Conservation (phyloP, 2,797 vertebrate genomes). For the Hippopotamyrus pictus region DNA sequence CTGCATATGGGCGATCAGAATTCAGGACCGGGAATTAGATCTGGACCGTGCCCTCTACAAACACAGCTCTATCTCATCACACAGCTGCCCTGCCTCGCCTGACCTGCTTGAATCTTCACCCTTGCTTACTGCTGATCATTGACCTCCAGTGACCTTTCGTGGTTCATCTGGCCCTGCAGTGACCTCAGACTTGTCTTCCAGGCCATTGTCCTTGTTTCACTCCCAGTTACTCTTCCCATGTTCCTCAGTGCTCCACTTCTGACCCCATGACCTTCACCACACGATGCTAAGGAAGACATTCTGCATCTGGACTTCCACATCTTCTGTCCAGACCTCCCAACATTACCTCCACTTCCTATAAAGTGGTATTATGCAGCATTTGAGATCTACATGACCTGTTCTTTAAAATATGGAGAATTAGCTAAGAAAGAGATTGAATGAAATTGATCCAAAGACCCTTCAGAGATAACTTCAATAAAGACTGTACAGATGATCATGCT, state of each 20-base stretch:
- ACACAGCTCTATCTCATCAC: constrained; percentile 61
- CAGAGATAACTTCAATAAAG: background rate
- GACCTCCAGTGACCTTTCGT: background rate
- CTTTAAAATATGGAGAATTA: background rate
- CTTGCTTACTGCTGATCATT: background rate
- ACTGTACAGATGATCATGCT: background rate
- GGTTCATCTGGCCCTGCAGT: background rate
- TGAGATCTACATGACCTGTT: background rate
- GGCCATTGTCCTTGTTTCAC: background rate
- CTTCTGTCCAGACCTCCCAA: background rate
- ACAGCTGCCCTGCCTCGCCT: constrained; percentile 64
- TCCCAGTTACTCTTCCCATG: background rate
- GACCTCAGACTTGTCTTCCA: background rate
- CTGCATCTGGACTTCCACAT: background rate
- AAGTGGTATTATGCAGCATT: background rate
- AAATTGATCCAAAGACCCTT: background rate
- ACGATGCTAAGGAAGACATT: background rate
- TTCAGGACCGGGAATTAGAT: constrained; percentile 64
- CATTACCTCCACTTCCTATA: background rate
- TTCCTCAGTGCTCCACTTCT: background rate
- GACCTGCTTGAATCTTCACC: background rate
- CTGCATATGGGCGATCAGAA: constrained; percentile 63
- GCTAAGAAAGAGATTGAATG: background rate
- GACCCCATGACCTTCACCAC: background rate
- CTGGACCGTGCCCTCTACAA: constrained; percentile 58